Conservation (phyloP, 2,888 invertebrate genomes). For the Meteorus colon region DNA sequence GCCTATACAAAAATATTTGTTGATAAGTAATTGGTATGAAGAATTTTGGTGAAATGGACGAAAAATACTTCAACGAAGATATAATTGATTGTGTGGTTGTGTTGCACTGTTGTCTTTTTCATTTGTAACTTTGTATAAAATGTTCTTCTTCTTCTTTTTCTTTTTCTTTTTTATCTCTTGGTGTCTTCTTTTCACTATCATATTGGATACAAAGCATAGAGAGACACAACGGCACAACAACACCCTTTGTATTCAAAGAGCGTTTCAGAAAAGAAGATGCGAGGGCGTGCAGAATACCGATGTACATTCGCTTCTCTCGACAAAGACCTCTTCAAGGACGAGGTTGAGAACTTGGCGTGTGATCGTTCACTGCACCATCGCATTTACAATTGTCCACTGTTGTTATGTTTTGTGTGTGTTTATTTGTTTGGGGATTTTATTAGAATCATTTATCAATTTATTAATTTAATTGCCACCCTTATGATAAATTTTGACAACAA, state of each 20-base stretch:
- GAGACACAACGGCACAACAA: constrained; percentile 20
- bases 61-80: neutral
- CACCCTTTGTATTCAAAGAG: constrained; percentile 64
- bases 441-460: too few species aligned
- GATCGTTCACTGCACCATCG: constrained; percentile 34
- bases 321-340: constrained; percentile 72
- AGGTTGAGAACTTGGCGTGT: constrained; percentile 52
- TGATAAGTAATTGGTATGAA: neutral
- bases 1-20: neutral
- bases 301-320: constrained; percentile 62
- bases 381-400: neutral
- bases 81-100: neutral
- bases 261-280: constrained; percentile 64
- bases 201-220: constrained; percentile 21
- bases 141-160: neutral
- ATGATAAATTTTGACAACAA: too few species aligned
- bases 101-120: neutral
- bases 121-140: neutral
- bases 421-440: neutral
- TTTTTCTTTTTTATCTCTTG: neutral
- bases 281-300: constrained; percentile 70
- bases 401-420: neutral
- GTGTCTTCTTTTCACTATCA: neutral
- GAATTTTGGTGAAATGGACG: neutral
- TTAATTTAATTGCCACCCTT: too few species aligned